Percentiles rank a stretch among this genome's conserved stretches.
Evolutionary conservation across 2,888 invertebrate genomes (phyloP).

Genomic region (Diachrysia chrysitis): DNA sequence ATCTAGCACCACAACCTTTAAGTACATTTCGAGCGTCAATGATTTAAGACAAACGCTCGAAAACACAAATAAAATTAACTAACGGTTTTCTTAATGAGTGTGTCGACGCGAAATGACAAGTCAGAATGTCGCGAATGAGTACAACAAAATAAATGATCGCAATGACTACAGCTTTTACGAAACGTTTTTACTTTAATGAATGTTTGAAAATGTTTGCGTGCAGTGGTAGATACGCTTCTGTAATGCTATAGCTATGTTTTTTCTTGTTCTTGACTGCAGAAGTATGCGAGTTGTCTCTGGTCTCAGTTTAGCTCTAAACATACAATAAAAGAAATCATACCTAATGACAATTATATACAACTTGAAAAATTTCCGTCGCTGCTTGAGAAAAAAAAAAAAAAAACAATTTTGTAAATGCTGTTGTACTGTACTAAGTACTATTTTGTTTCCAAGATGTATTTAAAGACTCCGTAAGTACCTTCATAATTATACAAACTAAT

Average conservation of each 20-base stretch:
- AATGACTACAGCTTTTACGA: slow-evolving; percentile 75
- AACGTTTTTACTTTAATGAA: slow-evolving; percentile 65
- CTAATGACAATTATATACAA: too few relatives aligned
- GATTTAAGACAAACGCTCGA: slow-evolving; percentile 40
- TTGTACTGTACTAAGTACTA: too few relatives aligned
- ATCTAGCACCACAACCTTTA: not conserved
- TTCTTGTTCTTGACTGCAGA: not conserved
- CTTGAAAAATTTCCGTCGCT: too few relatives aligned
- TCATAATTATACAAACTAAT: too few relatives aligned
- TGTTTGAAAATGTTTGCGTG: slow-evolving; percentile 8
- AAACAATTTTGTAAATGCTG: too few relatives aligned
- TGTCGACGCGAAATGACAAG: slow-evolving; percentile 63
- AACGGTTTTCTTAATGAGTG: slow-evolving; percentile 60
- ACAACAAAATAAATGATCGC: slow-evolving; percentile 70
- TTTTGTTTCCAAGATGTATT: too few relatives aligned
- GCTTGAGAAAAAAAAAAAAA: too few relatives aligned
- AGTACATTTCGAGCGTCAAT: slow-evolving; percentile 10
- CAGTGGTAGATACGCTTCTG: slow-evolving; percentile 20
- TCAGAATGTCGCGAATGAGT: slow-evolving; percentile 65
- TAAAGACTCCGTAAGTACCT: too few relatives aligned
- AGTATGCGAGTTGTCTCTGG: not conserved
- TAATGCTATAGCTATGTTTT: not conserved
- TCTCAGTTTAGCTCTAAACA: too few relatives aligned
- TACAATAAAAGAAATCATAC: too few relatives aligned
- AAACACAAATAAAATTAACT: slow-evolving; percentile 53